These are phyloP conservation scores for Bolinopsis microptera DNA, from an alignment of 37 sponge, comb jelly and placozoan genomes.

Conservation along the genomic window DNA sequence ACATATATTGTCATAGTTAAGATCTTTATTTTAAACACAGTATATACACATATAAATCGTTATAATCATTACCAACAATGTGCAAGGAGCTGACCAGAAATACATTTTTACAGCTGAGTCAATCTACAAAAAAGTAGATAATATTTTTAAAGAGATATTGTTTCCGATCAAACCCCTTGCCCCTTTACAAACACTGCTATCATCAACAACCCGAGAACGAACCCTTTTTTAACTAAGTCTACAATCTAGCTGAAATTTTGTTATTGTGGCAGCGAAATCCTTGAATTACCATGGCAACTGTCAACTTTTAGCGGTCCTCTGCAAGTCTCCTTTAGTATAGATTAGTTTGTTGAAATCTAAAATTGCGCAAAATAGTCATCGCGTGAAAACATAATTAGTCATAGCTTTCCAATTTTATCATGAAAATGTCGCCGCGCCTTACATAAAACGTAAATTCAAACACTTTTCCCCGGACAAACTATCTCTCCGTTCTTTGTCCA, in stretches of 20 bases:
- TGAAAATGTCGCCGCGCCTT: neutral
- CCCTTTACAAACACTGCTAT: too few species aligned
- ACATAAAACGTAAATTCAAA: neutral
- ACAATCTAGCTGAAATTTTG: neutral
- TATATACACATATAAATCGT: neutral
- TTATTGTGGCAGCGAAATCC: too few species aligned
- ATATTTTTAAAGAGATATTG: too few species aligned
- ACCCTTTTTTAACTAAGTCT: too few species aligned
- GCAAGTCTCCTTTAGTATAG: too few species aligned
- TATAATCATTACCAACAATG: neutral
- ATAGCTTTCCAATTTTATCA: neutral
- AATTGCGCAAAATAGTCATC: neutral
- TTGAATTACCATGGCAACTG: neutral
- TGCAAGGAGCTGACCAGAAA: neutral
- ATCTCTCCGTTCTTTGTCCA: too few species aligned
- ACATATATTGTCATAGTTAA: neutral
- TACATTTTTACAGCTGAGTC: neutral
- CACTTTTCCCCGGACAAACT: too few species aligned
- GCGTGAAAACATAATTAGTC: neutral
- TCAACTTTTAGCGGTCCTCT: neutral
- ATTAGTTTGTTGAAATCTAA: neutral
- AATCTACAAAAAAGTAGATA: neutral
- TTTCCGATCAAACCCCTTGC: neutral
- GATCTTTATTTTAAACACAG: neutral
- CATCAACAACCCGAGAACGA: too few species aligned